Evolutionary conservation across 2,797 vertebrate species (phyloP).

Genomic region (Pempheris klunzingeri): DNA sequence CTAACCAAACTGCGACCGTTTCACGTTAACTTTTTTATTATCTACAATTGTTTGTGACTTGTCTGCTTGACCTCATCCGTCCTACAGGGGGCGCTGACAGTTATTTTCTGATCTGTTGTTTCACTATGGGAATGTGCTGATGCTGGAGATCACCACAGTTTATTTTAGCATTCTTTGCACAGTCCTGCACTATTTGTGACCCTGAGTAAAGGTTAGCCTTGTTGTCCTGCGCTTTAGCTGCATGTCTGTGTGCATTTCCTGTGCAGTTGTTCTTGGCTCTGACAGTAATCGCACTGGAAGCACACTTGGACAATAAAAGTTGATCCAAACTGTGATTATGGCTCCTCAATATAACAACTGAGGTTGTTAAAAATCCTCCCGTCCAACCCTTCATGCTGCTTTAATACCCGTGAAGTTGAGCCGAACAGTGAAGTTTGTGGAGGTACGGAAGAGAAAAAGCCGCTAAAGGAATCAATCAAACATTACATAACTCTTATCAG

Average conservation of each 20-base stretch:
- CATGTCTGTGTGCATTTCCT: not conserved
- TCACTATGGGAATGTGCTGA: too few species aligned
- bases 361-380: not conserved
- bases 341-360: not conserved
- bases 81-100: too few species aligned
- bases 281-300: not conserved
- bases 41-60: too few species aligned
- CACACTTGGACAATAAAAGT: not conserved
- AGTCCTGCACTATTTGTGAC: not conserved
- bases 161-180: not conserved
- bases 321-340: not conserved
- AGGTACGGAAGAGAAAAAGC: not conserved
- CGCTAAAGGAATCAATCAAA: conserved; percentile 8
- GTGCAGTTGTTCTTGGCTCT: not conserved
- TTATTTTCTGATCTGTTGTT: too few species aligned
- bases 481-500: conserved; percentile 15
- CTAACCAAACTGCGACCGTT: too few species aligned
- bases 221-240: not conserved
- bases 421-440: not conserved
- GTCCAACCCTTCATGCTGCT: not conserved
- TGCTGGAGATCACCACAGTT: too few species aligned
- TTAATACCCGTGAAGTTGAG: not conserved
- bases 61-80: too few species aligned
- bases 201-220: not conserved
- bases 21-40: too few species aligned